phyloP scores from a whole-genome alignment of 2,888 invertebrate species.

The Pseudoips prasinana region DNA sequence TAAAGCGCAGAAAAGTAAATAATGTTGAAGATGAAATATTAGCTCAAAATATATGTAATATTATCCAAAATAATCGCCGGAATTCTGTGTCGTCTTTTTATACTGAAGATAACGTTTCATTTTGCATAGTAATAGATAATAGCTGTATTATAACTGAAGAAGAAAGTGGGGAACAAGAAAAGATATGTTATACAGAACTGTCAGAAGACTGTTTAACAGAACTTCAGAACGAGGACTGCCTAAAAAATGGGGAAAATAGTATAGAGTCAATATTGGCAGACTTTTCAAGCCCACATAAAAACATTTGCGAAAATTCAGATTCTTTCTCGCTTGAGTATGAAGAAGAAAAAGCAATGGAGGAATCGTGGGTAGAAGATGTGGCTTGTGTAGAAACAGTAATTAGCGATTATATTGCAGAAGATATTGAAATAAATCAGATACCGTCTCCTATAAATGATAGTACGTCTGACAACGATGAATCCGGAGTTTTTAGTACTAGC shows the following conservation, averaged over 20 bases:
- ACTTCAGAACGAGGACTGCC: conserved; percentile 27
- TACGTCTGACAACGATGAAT: conserved; percentile 33
- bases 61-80: conserved; percentile 59
- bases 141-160: conserved; percentile 64
- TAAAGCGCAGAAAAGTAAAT: conserved; percentile 52
- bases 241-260: conserved; percentile 15
- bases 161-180: conserved; percentile 50
- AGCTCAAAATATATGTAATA: conserved; percentile 47
- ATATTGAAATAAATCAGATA: conserved; percentile 51
- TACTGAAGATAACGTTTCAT: conserved; percentile 64
- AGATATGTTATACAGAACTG: conserved; percentile 57
- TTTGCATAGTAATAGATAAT: conserved; percentile 70
- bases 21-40: conserved; percentile 40
- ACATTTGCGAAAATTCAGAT: conserved; percentile 36
- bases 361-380: conserved; percentile 71
- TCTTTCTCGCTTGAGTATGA: conserved; percentile 35
- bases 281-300: conserved; percentile 15
- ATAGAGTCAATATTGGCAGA: conserved; percentile 8
- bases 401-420: conserved; percentile 67
- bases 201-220: conserved; percentile 45
- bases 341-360: conserved; percentile 46
- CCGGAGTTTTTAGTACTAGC: conserved; percentile 32
- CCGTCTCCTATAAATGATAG: conserved; percentile 43
- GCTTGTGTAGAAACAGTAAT: conserved; percentile 73
- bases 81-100: conserved; percentile 67